Conservation (phyloP, 2,797 vertebrate genomes). For the Oreonectes daqikongensis region DNA sequence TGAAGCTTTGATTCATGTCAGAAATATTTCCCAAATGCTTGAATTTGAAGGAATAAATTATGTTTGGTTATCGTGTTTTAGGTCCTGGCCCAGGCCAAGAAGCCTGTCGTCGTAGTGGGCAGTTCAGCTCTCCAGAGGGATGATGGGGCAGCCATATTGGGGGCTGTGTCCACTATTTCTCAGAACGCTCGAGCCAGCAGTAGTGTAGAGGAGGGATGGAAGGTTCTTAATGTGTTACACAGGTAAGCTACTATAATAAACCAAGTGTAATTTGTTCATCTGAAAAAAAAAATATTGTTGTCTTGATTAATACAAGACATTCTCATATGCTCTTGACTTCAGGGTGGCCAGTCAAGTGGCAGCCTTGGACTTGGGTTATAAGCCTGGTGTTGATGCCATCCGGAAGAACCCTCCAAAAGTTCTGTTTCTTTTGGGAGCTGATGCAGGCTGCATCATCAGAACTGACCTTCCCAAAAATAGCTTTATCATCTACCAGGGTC, state of each 20-base stretch:
- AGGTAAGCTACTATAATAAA: constrained; percentile 61
- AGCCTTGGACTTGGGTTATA: constrained; percentile 95
- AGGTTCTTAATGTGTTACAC: constrained; percentile 89
- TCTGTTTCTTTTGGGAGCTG: constrained; percentile 92
- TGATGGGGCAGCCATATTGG: constrained; percentile 88
- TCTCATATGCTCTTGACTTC: too few species aligned
- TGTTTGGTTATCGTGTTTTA: constrained; percentile 57
- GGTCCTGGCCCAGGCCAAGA: constrained; percentile 85
- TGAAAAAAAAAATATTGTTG: too few species aligned
- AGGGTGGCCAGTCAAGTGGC: constrained; percentile 98
- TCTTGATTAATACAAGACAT: too few species aligned
- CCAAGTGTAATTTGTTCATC: too few species aligned
- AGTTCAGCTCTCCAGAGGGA: constrained; percentile 88
- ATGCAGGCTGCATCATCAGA: constrained; percentile 87
- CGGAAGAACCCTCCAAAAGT: constrained; percentile 89
- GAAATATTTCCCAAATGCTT: not conserved
- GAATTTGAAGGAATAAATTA: not conserved
- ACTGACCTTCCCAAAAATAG: constrained; percentile 89
- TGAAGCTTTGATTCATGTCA: not conserved
- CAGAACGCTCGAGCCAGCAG: constrained; percentile 85
- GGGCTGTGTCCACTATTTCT: constrained; percentile 84
- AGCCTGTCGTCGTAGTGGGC: constrained; percentile 89
- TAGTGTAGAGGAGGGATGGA: constrained; percentile 85
- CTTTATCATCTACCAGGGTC: constrained; percentile 96
- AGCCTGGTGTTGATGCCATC: constrained; percentile 90